A percentile compares a stretch with the other conserved stretches of the same genome.
phyloP scores from a whole-genome alignment of 2,888 invertebrate species.

The Micoletzkya japonica region DNA sequence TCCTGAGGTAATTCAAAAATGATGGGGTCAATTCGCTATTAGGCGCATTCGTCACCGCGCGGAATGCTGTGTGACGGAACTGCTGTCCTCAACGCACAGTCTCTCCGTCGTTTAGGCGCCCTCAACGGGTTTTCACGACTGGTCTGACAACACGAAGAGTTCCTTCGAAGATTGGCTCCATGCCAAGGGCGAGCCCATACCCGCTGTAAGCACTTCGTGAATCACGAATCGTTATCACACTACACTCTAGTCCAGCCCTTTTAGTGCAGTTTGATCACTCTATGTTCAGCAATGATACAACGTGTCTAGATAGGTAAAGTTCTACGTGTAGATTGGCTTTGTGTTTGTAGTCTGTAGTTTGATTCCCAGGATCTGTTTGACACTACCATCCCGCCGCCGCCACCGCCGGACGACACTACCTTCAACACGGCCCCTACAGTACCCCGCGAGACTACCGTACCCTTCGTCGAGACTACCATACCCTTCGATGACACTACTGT shows the following conservation, averaged over 20 bases:
- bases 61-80: too few relatives aligned
- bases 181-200: conserved; percentile 10
- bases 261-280: too few relatives aligned
- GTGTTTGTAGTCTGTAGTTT: not conserved
- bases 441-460: not conserved
- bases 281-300: too few relatives aligned
- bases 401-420: not conserved
- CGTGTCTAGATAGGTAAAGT: too few relatives aligned
- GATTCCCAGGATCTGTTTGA: conserved; percentile 24
- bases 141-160: conserved; percentile 12
- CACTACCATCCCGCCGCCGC: conserved; percentile 4
- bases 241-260: too few relatives aligned
- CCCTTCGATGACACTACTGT: not conserved
- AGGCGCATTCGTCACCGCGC: too few relatives aligned
- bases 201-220: conserved; percentile 8
- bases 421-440: not conserved
- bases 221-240: too few relatives aligned
- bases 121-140: conserved; percentile 23
- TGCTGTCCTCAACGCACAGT: too few relatives aligned
- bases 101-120: too few relatives aligned
- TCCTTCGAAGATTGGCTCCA: conserved; percentile 20
- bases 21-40: too few relatives aligned
- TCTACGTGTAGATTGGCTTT: too few relatives aligned
- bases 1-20: too few relatives aligned
- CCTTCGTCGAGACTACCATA: not conserved